Base-by-base conservation (phyloP, 2,797 vertebrate genomes). In the Anas bernieri region DNA sequence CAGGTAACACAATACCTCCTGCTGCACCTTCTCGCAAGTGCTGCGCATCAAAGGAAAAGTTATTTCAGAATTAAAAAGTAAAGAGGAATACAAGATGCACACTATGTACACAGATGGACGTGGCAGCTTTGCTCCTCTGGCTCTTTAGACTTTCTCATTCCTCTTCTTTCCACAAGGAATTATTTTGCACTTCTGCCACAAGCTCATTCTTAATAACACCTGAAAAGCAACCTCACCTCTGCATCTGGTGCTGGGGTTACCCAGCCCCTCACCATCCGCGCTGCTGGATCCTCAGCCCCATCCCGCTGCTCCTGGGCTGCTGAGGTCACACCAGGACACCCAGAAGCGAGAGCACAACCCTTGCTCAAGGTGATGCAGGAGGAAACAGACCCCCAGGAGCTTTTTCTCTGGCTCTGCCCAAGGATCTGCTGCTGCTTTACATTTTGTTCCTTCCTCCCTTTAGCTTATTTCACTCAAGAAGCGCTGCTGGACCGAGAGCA, bases 201-300 rank as follows among this genome's bases (percentile, higher is more conserved):
- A 61, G 22, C 12, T 64, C 25, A 23, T 41, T 33, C 48, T 33
- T 33, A 46, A 7, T 17, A 62, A 23, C 33, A 33, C 25, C 35
- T 28, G 33, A 70, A 9, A 11, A 25, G 26, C 11, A 33, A 15
- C 20, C 50, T 48, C 69, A 46, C 33, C 41, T 28, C 68, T 14
- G 41, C 2, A 28, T 33, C 39, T 11, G 12, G 9, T n/a, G 37
- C 11, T 17, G 35, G 13, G 1, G 28, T 17, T 11, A 13, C 1
- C n/a, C 4, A n/a, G 17, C 26, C 80, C 16, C 35, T 25, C 48
- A 50, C 25, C 23, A 61, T 16, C 58, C 15, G 6, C 58, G 17
- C 59, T 35, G 17, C 17, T 15, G 22, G 33, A 21, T 41, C 21
- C 77, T 9, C 33, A 84, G 23, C 5, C 6, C 21, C 43, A 11